A percentile compares a stretch with the other conserved stretches of the same genome.
Conservation (phyloP, 2,797 vertebrate species). For the Protonibea diacanthus region DNA sequence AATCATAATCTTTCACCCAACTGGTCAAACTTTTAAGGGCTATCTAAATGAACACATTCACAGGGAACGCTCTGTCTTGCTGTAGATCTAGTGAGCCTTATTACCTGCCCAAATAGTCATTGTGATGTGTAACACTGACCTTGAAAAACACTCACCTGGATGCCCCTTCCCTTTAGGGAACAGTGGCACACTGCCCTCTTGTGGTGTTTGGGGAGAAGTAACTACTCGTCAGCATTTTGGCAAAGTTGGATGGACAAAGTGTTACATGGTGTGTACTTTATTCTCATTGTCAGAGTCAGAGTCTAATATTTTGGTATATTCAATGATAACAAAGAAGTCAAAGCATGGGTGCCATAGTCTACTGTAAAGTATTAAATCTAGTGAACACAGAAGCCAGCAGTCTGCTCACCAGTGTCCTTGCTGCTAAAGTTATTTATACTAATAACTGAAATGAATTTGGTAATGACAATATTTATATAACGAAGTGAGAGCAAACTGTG, state of each 20-base stretch:
- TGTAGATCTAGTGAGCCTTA: not conserved
- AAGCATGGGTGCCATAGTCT: not conserved
- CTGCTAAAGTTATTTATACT: constrained; percentile 1
- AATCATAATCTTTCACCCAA: constrained; percentile 10
- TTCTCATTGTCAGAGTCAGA: not conserved
- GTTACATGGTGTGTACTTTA: not conserved
- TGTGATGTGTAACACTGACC: constrained; percentile 65
- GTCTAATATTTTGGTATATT: not conserved
- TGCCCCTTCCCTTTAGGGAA: constrained; percentile 28
- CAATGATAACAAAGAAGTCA: not conserved
- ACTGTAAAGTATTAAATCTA: not conserved
- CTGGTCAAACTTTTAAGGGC: not conserved
- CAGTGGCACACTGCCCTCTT: constrained; percentile 64
- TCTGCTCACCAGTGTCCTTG: not conserved
- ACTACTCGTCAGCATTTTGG: not conserved
- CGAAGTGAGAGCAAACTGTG: not conserved
- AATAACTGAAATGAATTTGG: not conserved
- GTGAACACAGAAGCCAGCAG: not conserved
- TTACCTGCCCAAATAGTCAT: constrained; percentile 30
- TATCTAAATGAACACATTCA: not conserved
- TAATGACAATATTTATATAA: constrained; percentile 11
- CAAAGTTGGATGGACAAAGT: not conserved
- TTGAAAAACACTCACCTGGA: constrained; percentile 74
- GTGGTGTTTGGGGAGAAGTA: constrained; percentile 58
- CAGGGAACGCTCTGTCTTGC: not conserved